phyloP scores from a whole-genome alignment of 2,113 vertebrate species.

The Murina feae region DNA sequence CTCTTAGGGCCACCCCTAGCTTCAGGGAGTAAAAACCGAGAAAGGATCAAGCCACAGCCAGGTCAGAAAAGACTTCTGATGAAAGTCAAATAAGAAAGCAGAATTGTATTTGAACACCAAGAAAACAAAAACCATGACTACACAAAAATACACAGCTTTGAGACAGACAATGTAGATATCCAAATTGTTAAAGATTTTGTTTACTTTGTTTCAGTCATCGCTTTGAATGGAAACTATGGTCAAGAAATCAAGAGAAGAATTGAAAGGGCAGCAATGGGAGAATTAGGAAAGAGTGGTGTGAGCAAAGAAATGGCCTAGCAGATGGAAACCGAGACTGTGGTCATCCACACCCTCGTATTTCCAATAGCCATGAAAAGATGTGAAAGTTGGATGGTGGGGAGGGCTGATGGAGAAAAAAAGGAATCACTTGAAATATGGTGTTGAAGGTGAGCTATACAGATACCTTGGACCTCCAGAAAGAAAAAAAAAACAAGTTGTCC shows the following conservation, averaged over 20 bases:
- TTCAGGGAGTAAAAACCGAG: neutral
- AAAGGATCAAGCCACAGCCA: neutral
- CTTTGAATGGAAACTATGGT: too few species aligned
- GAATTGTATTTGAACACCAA: neutral
- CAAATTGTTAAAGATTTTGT: neutral
- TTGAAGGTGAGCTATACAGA: neutral
- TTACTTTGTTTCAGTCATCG: neutral
- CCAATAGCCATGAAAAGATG: neutral
- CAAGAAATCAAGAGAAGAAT: neutral
- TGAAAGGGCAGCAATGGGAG: neutral
- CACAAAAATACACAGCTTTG: neutral
- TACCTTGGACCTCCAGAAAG: neutral
- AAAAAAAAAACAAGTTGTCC: neutral
- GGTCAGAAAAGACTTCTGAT: neutral
- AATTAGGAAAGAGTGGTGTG: neutral
- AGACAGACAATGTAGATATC: neutral
- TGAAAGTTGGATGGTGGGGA: neutral
- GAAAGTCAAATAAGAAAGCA: neutral
- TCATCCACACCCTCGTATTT: neutral
- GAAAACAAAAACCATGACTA: neutral
- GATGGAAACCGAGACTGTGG: neutral
- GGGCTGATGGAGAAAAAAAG: neutral
- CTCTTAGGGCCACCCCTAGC: neutral
- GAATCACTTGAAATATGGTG: neutral
- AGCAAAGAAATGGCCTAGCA: neutral